Conservation (phyloP, 2,888 invertebrate species). For the Microctonus hyperodae region DNA sequence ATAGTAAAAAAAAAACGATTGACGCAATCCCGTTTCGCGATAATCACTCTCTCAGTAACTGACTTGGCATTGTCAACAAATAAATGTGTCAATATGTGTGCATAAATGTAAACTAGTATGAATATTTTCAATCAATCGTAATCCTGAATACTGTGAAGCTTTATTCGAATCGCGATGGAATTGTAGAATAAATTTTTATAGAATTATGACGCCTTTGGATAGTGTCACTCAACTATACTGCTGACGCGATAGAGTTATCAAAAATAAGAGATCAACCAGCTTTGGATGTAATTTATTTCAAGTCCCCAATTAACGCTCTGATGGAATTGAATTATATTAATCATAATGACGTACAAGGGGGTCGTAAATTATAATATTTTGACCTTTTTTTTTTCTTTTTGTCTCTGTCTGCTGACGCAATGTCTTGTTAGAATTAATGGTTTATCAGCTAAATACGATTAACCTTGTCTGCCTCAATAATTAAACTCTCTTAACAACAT, state of each 20-base stretch:
- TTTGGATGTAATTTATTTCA: too few species aligned
- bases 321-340: too few species aligned
- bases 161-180: not conserved
- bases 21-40: constrained; percentile 52
- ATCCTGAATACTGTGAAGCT: not conserved
- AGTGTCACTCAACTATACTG: not conserved
- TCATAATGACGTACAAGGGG: too few species aligned
- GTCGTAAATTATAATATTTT: too few species aligned
- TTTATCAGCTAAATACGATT: too few species aligned
- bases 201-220: not conserved
- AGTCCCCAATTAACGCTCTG: too few species aligned
- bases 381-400: constrained; percentile 7
- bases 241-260: too few species aligned
- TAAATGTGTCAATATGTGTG: not conserved
- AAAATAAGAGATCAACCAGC: too few species aligned
- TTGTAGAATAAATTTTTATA: not conserved
- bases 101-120: not conserved
- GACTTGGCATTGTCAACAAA: constrained; percentile 6
- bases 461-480: constrained; percentile 4
- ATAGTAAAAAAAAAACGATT: constrained; percentile 50
- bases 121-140: not conserved
- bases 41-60: constrained; percentile 34
- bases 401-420: not conserved
- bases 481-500: not conserved
- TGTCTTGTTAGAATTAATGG: not conserved